Evolutionary conservation across 2,888 invertebrate genomes (phyloP).

Genomic region (Parapristionchus giblindavisi): DNA sequence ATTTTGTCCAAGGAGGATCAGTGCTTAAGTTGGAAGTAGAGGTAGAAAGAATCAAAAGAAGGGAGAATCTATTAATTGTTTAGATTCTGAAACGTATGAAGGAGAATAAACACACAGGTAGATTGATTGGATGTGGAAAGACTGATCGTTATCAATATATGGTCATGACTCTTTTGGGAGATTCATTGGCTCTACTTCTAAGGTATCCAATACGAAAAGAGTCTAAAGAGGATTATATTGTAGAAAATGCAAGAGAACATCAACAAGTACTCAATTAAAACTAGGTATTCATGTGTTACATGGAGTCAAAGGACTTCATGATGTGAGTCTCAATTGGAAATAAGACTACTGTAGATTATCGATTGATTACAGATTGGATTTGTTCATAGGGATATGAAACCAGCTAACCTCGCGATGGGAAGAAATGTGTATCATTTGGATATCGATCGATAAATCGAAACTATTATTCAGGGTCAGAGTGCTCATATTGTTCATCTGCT

Average conservation of each 20-base stretch:
- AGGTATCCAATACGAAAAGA: slow-evolving; percentile 14
- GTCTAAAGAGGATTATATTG: background rate
- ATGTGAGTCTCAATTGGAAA: slow-evolving; percentile 45
- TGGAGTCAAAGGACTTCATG: slow-evolving; percentile 62
- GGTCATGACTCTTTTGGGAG: slow-evolving; percentile 64
- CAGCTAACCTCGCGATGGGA: slow-evolving; percentile 32
- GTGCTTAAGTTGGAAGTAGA: too few species aligned
- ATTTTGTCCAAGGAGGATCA: too few species aligned
- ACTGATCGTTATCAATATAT: slow-evolving; percentile 52
- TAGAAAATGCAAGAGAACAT: background rate
- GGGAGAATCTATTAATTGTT: background rate
- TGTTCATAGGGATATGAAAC: slow-evolving; percentile 29
- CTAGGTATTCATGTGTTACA: slow-evolving; percentile 57
- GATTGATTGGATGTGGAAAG: slow-evolving; percentile 56
- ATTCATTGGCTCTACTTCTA: slow-evolving; percentile 48
- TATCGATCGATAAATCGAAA: slow-evolving; percentile 14
- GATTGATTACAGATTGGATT: slow-evolving; percentile 24
- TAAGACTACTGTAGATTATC: background rate
- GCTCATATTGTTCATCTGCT: slow-evolving; percentile 26
- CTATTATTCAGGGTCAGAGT: slow-evolving; percentile 18
- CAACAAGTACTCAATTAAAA: slow-evolving; percentile 56
- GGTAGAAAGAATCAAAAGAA: too few species aligned
- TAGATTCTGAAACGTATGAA: slow-evolving; percentile 34
- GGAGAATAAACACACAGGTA: slow-evolving; percentile 51
- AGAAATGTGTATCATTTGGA: background rate